phyloP scores from a whole-genome alignment of 2,113 vertebrate species.

The Mobula birostris region DNA sequence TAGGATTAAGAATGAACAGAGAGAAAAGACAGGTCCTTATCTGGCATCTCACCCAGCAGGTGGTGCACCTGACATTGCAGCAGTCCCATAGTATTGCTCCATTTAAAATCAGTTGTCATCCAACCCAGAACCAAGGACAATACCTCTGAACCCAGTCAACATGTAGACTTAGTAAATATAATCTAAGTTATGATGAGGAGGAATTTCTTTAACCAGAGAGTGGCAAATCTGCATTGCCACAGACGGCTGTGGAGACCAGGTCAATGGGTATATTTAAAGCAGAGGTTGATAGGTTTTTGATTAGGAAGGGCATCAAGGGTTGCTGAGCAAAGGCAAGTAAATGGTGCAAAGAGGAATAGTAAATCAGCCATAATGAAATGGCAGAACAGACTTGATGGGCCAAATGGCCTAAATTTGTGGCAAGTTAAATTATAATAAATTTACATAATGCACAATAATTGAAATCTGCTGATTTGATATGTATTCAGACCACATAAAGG shows the following conservation, averaged over 20 bases:
- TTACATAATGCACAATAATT: not conserved
- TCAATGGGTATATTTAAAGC: no score
- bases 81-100: not conserved
- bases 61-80: not conserved
- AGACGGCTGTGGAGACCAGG: no score
- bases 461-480: not conserved
- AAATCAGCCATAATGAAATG: no score
- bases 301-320: no score
- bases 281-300: no score
- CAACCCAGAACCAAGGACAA: not conserved
- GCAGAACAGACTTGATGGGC: no score
- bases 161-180: not conserved
- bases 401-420: not conserved
- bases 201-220: no score
- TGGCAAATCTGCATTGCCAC: no score
- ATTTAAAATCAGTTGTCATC: not conserved
- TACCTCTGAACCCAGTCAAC: not conserved
- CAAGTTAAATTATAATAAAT: not conserved
- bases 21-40: not conserved
- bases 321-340: no score
- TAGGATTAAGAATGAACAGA: not conserved
- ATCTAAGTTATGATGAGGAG: not conserved
- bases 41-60: not conserved
- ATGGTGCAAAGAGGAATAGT: no score
- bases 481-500: not conserved